phyloP scores from a whole-genome alignment of 2,113 vertebrate genomes.

The Otis tarda region DNA sequence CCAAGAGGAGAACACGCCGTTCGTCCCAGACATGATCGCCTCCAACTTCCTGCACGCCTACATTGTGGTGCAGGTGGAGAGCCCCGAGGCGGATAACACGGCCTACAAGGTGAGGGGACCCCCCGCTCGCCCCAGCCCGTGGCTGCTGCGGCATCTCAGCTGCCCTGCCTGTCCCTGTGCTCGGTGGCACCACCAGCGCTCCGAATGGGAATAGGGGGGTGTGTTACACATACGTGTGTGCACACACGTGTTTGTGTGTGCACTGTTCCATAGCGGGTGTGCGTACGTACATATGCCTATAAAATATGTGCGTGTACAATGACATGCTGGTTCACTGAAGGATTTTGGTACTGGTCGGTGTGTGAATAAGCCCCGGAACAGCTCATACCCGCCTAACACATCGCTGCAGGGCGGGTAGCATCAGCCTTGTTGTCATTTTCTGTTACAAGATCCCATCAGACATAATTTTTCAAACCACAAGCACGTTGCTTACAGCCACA shows the following conservation, averaged over 20 bases:
- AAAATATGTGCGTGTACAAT: fast-evolving
- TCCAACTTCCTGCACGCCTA: slow-evolving; percentile 97
- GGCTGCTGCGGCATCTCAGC: background rate
- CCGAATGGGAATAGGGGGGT: fast-evolving
- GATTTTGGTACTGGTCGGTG: background rate
- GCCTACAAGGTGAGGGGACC: slow-evolving; percentile 84
- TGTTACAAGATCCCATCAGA: background rate
- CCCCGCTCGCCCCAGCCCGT: fast-evolving
- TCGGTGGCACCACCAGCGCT: fast-evolving
- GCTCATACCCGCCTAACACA: background rate
- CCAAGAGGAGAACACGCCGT: slow-evolving; percentile 93
- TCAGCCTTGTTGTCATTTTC: no score
- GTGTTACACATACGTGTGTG: fast-evolving
- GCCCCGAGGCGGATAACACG: slow-evolving; percentile 60
- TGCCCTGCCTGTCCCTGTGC: background rate
- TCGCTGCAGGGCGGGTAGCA: background rate
- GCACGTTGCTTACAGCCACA: background rate
- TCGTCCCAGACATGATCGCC: slow-evolving; percentile 95
- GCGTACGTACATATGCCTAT: background rate
- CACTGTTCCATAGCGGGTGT: fast-evolving
- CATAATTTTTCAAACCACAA: no score
- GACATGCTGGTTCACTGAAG: background rate
- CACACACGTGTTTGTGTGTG: background rate
- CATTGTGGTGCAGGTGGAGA: slow-evolving; percentile 88
- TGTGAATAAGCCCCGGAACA: background rate